These are phyloP conservation scores for Huso huso DNA, from an alignment of 2,797 vertebrate genomes.

Conservation along the genomic window DNA sequence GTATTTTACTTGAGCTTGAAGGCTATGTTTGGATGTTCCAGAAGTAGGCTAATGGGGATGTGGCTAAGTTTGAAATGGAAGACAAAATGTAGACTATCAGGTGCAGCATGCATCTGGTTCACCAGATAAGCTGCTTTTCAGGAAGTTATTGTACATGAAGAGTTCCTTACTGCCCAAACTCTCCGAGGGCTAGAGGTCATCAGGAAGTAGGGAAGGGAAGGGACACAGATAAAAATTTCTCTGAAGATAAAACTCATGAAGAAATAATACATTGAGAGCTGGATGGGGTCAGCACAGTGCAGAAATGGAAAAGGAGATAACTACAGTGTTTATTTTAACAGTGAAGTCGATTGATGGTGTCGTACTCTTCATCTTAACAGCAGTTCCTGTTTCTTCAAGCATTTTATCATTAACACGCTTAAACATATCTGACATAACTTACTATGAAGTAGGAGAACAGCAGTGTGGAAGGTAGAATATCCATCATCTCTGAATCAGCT, in stretches of 20 bases:
- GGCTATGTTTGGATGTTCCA: no score
- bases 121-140: slow-evolving; percentile 66
- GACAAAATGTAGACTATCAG: slow-evolving; percentile 29
- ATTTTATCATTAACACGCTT: no score
- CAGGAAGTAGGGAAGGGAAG: slow-evolving; percentile 45
- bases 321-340: not conserved
- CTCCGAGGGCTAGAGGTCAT: slow-evolving; percentile 43
- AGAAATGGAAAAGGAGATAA: not conserved
- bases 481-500: no score
- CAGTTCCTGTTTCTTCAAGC: no score
- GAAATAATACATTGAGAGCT: slow-evolving; percentile 17
- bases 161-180: slow-evolving; percentile 58
- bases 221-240: slow-evolving; percentile 41
- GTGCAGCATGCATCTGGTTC: slow-evolving; percentile 47
- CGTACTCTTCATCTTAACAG: no score
- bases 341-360: not conserved
- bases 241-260: slow-evolving; percentile 27
- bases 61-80: no score
- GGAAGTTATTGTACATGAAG: slow-evolving; percentile 73
- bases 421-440: no score
- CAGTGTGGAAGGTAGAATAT: no score
- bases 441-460: no score
- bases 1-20: no score
- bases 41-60: no score
- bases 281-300: slow-evolving; percentile 7